A percentile compares a stretch with the other conserved stretches of the same genome.
Conservation (phyloP, 2,797 vertebrate species). For the Microctenopoma steveboyesi region DNA sequence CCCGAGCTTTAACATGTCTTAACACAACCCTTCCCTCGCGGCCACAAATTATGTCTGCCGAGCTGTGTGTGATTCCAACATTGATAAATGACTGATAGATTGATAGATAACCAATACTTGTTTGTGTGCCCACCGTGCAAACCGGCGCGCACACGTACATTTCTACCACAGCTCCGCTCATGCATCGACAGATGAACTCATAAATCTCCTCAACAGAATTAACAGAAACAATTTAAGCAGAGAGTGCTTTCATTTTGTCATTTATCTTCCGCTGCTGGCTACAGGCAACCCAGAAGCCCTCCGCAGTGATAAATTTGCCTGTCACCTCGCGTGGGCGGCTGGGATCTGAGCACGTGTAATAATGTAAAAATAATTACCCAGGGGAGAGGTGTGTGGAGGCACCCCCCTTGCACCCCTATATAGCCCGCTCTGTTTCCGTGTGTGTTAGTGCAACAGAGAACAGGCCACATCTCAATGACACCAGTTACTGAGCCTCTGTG, state of each 20-base stretch:
- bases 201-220: constrained; percentile 87
- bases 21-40: constrained; percentile 30
- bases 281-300: constrained; percentile 75
- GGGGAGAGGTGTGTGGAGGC: constrained; percentile 79
- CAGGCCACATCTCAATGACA: constrained; percentile 80
- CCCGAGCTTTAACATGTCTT: constrained; percentile 5
- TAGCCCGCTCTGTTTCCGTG: constrained; percentile 54
- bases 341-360: constrained; percentile 89
- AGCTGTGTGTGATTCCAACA: constrained; percentile 43
- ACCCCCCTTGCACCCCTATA: constrained; percentile 68
- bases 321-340: constrained; percentile 84
- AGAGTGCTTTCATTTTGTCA: constrained; percentile 88
- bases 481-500: constrained; percentile 79
- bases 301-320: constrained; percentile 87
- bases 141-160: constrained; percentile 67
- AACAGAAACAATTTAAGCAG: constrained; percentile 89
- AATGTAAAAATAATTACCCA: constrained; percentile 91
- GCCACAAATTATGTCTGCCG: constrained; percentile 30
- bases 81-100: constrained; percentile 71
- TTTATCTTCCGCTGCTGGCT: constrained; percentile 82
- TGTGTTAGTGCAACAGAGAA: constrained; percentile 62
- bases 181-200: constrained; percentile 82
- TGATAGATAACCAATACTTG: constrained; percentile 74
- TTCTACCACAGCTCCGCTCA: constrained; percentile 75
- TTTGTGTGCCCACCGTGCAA: constrained; percentile 66